These are phyloP conservation scores for Paraplagusia blochii DNA, from an alignment of 2,113 vertebrate genomes.

Conservation along the genomic window DNA sequence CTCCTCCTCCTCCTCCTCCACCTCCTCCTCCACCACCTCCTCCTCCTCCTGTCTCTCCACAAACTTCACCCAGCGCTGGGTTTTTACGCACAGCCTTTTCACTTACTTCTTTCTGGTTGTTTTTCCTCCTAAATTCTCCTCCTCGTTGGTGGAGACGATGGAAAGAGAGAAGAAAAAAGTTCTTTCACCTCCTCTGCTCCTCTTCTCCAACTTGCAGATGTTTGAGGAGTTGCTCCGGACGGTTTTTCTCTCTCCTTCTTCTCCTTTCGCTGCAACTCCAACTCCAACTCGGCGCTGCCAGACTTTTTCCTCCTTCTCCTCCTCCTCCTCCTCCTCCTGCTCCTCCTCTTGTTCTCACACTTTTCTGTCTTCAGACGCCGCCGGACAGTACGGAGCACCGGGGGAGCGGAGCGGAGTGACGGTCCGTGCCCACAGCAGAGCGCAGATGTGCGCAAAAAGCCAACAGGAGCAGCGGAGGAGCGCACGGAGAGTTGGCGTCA, in stretches of 20 bases:
- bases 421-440: conserved; percentile 47
- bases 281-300: conserved; percentile 68
- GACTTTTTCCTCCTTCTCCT: conserved; percentile 62
- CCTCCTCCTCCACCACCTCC: not conserved
- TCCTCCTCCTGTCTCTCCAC: not conserved
- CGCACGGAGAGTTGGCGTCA: conserved; percentile 69
- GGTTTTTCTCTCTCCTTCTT: conserved; percentile 24
- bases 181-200: conserved; percentile 40
- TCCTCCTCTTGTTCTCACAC: conserved; percentile 60
- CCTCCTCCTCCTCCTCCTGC: conserved; percentile 58
- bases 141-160: not conserved
- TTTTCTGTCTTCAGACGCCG: conserved; percentile 52
- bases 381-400: conserved; percentile 50
- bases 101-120: conserved; percentile 70
- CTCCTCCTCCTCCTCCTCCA: conserved; percentile 9
- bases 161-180: not conserved
- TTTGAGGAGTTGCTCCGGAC: conserved; percentile 60
- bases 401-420: conserved; percentile 45
- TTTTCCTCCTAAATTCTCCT: conserved; percentile 42
- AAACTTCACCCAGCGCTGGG: conserved; percentile 46
- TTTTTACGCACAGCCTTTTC: conserved; percentile 13
- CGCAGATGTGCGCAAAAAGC: conserved; percentile 50
- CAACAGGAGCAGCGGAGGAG: conserved; percentile 55
- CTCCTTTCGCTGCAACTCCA: conserved; percentile 63
- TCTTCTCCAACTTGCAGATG: conserved; percentile 58